Evolutionary conservation across 2,797 vertebrate species (phyloP), one percentile per base, ranked within the genome.

Genomic region (Melanotaenia parkinsoni): DNA sequence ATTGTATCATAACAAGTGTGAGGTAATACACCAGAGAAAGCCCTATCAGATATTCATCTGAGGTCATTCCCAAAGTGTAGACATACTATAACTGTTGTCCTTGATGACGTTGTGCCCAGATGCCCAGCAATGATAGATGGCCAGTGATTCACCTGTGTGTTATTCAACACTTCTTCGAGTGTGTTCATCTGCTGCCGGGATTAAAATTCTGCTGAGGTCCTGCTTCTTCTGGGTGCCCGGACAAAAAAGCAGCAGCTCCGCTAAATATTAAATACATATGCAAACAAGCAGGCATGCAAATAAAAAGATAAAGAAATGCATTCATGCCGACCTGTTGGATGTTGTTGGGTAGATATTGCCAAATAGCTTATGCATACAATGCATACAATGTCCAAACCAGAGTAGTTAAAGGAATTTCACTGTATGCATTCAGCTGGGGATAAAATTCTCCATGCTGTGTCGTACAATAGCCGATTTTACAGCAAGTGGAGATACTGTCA

Each of bases 31-130:
- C 63, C 35, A 74, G 70, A 80, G 70, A 63, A 63, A 76, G 38
- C 60, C 68, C 24, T 63, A 76, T 90, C 78, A 81, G 63, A 82
- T 78, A 81, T 82, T 85, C 78, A 84, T 72, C 70, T 20, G 43
- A 81, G 76, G 82, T 84, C 58, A 88, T 89, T 89, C 86, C 76
- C 82, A 84, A 58, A 74, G 72, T 85, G 89, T 83, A 90, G 90
- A 90, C 80, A 91, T 77, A 33, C 32, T 33, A 8, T 33, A 76
- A 76, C 81, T 74, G 82, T 85, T 54, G 66, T 68, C 83, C 83
- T 88, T 84, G 81, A 88, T 89, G 77, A 81, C 77, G 88, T 78
- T 89, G 79, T 58, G 72, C 67, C 84, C 70, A 82, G 24, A 65
- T 74, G 78, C 70, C 76, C 74, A 51, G 81, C 77, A 63, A 84